Base-by-base conservation (phyloP, 2,888 invertebrate species). In the Sinohyriopsis cumingii region DNA sequence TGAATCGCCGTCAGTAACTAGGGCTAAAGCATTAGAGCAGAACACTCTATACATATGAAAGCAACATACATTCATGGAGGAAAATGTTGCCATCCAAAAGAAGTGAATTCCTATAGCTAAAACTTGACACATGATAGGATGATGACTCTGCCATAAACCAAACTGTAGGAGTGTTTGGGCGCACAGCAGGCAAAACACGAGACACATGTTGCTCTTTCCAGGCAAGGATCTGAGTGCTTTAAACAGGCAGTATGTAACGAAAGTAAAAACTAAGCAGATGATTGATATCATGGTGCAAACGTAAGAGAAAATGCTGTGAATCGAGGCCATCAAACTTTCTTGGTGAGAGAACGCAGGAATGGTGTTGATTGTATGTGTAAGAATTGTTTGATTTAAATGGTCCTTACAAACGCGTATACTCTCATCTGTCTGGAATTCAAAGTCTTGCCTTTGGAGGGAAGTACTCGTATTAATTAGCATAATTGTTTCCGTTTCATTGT, bases 1-100 rank as follows among this genome's bases (percentile, higher is more conserved):
- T 57, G 7, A 67, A 9, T 18, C 25, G 45, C 22, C 53, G 45
- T 59, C 19, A 63, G 5, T 56, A 18, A 1, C 54, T 45, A 19
- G 24, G 59, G 19, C 24, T 22, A 45, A 61, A 24, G 20, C 54
- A 33, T 63, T 59, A n/a, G n/a, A n/a, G n/a, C n/a, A n/a, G n/a
- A n/a, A n/a, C n/a, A n/a, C n/a, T n/a, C n/a, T n/a, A 63, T 71
- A 77, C 78, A 80, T 80, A 60, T 82, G 81, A 66, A 71, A 77
- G 20, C 77, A 75, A 62, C 80, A 83, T 12, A 80, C 57, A 28
- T 75, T 72, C 76, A 82, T 77, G 54, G 79, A 72, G 63, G 71
- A 68, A 62, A 82, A 81, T 7, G 80, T 75, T 12, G 77, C 67
- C 18, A 83, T 55, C 80, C 81, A 80, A 53, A 78, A 78, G 64